Percentiles rank a stretch among this genome's conserved stretches.
phyloP scores from a whole-genome alignment of 1,140 invertebrate species.

The Aphelenchoides besseyi region DNA sequence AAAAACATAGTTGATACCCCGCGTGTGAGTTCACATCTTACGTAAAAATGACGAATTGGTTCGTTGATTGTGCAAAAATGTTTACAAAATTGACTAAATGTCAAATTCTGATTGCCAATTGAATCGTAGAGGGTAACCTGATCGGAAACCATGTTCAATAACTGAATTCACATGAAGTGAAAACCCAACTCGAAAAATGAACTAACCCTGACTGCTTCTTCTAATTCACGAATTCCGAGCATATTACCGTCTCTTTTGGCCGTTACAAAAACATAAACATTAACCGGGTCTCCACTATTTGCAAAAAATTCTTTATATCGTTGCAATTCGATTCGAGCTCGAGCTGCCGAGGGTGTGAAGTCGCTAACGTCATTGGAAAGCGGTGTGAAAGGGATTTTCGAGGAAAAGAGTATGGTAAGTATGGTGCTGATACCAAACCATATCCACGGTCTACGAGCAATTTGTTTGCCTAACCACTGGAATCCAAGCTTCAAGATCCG shows the following conservation, averaged over 20 bases:
- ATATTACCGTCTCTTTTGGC: slow-evolving; percentile 56
- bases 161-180: slow-evolving; percentile 29
- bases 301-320: slow-evolving; percentile 56
- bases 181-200: neutral
- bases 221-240: slow-evolving; percentile 53
- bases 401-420: slow-evolving; percentile 32
- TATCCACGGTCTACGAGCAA: slow-evolving; percentile 17
- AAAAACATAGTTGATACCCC: slow-evolving; percentile 9
- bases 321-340: slow-evolving; percentile 50
- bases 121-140: slow-evolving; percentile 48
- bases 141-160: slow-evolving; percentile 51
- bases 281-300: slow-evolving; percentile 57
- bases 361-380: slow-evolving; percentile 58
- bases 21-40: slow-evolving; percentile 32
- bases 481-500: slow-evolving; percentile 30
- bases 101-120: slow-evolving; percentile 32
- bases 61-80: slow-evolving; percentile 60
- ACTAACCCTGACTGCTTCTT: slow-evolving; percentile 54
- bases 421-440: slow-evolving; percentile 28
- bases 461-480: slow-evolving; percentile 26
- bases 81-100: slow-evolving; percentile 53
- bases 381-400: slow-evolving; percentile 37
- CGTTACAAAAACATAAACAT: slow-evolving; percentile 54
- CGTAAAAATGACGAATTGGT: slow-evolving; percentile 61
- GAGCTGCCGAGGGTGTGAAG: slow-evolving; percentile 54